These are phyloP conservation scores for Apolygus lucorum DNA, from an alignment of 1,140 invertebrate species.

Conservation along the genomic window DNA sequence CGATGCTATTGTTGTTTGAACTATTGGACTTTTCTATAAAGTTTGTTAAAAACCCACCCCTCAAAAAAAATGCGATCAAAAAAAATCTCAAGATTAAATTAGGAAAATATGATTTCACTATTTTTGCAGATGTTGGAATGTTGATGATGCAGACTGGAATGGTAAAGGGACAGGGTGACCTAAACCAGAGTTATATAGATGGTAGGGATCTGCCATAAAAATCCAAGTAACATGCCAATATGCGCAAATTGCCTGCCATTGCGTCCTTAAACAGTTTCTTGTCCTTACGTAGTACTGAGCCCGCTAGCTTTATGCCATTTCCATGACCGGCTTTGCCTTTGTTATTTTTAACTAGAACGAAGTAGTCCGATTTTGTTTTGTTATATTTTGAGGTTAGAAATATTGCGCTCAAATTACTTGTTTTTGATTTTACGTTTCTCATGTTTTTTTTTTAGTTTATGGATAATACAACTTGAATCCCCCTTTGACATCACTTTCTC, in stretches of 20 bases:
- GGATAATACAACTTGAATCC: too few relatives aligned
- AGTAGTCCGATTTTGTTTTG: conserved; percentile 1
- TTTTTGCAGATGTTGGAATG: conserved; percentile 88
- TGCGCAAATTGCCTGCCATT: conserved; percentile 26
- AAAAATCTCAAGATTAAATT: too few relatives aligned
- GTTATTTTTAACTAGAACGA: conserved; percentile 13
- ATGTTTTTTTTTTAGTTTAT: too few relatives aligned
- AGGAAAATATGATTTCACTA: conserved; percentile 26
- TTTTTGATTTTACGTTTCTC: too few relatives aligned
- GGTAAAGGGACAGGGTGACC: conserved; percentile 62
- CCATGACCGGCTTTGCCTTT: conserved; percentile 26
- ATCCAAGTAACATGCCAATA: conserved; percentile 15
- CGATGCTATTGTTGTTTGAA: too few relatives aligned
- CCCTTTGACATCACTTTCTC: too few relatives aligned
- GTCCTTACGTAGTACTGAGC: conserved; percentile 23
- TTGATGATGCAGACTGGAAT: conserved; percentile 89
- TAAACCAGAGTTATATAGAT: conserved; percentile 33
- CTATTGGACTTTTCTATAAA: too few relatives aligned
- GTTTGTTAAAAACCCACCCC: too few relatives aligned
- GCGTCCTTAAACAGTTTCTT: conserved; percentile 14
- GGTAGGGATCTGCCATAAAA: conserved; percentile 36
- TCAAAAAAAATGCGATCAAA: too few relatives aligned
- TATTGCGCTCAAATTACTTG: too few relatives aligned
- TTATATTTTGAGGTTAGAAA: not conserved
- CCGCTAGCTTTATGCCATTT: conserved; percentile 24